Base-by-base conservation (phyloP, 2,797 vertebrate species). In the Dallia pectoralis region DNA sequence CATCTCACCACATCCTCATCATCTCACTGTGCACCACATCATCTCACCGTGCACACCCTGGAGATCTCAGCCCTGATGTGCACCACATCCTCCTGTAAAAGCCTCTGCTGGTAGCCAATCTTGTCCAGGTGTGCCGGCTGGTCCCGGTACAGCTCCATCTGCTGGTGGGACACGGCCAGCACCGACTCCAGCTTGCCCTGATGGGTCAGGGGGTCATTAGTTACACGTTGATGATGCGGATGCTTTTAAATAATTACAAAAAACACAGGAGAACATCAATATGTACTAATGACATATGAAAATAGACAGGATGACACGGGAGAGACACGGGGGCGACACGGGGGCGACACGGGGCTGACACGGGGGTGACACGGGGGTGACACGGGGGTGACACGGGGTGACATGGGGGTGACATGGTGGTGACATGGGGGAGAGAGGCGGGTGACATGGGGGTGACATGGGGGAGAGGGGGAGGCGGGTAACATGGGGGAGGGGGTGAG, bases 61-160 rank as follows among this genome's bases (percentile, higher is more conserved):
- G 96, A 99, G 82, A 99, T 95, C 77, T 96, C 95, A 2, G 97
- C 97, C 71, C 96, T 90, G 90, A 98, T 97, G 79, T 93, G 93
- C 74, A 99, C 96, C 25, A 99, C 92, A 74, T 99, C 97, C 27
- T 99, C 97, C 79, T 97, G 97, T 74, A 99, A 93, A 71, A 99
- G 93, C 69, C 93, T 95, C 92, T 98, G 97, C 88, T 99, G 97
- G 80, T 92, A 96, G 79, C 94, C 91, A 7, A 99, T 98, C 82
- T 98, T 98, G 72, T 98, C 94, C 36, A 87, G 76, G 3, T 98
- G 97, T 74, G 92, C 90, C 0, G 94, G 95, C 81, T 97, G 95
- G 75, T 96, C 95, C 86, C 93, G 94, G 90, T 96, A 98, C 89
- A 95, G 94, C 81, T 98, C 96, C 95, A 95, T 96, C 89, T 99